Percentiles rank a stretch among this genome's conserved stretches.
Conservation (phyloP, 1,140 invertebrate species). For the Pomacea maculata region DNA sequence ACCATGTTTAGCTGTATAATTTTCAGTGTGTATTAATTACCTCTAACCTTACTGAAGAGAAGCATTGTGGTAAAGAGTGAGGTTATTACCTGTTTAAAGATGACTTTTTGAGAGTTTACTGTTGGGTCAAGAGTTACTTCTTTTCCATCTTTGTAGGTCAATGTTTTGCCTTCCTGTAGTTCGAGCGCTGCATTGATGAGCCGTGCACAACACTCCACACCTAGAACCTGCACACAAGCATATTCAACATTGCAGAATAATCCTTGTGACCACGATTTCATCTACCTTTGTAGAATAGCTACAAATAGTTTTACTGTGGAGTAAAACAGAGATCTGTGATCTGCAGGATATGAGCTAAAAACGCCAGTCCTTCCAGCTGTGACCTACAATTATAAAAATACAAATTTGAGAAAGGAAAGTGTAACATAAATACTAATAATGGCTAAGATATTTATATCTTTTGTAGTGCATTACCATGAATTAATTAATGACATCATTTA, state of each 20-base stretch:
- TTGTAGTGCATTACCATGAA: too few species aligned
- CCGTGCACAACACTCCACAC: slow-evolving; percentile 49
- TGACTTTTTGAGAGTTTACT: slow-evolving; percentile 38
- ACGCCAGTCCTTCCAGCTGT: too few species aligned
- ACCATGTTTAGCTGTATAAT: not conserved
- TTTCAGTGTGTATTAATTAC: not conserved
- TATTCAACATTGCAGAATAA: too few species aligned
- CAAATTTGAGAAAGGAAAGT: too few species aligned
- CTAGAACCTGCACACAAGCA: slow-evolving; percentile 48
- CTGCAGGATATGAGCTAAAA: too few species aligned
- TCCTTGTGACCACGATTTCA: too few species aligned
- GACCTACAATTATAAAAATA: too few species aligned
- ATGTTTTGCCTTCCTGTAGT: slow-evolving; percentile 39
- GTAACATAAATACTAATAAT: too few species aligned
- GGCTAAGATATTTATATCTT: too few species aligned
- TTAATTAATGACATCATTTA: too few species aligned
- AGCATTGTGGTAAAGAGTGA: not conserved
- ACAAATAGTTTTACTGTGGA: not conserved
- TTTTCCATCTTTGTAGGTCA: slow-evolving; percentile 30
- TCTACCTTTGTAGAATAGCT: not conserved
- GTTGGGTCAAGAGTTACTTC: slow-evolving; percentile 28
- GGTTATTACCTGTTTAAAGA: slow-evolving; percentile 58
- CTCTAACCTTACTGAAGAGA: not conserved
- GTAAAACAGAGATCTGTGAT: too few species aligned
- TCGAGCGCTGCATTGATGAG: slow-evolving; percentile 52